These are phyloP conservation scores for Ischnura elegans DNA, from an alignment of 2,888 invertebrate genomes.

Conservation along the genomic window DNA sequence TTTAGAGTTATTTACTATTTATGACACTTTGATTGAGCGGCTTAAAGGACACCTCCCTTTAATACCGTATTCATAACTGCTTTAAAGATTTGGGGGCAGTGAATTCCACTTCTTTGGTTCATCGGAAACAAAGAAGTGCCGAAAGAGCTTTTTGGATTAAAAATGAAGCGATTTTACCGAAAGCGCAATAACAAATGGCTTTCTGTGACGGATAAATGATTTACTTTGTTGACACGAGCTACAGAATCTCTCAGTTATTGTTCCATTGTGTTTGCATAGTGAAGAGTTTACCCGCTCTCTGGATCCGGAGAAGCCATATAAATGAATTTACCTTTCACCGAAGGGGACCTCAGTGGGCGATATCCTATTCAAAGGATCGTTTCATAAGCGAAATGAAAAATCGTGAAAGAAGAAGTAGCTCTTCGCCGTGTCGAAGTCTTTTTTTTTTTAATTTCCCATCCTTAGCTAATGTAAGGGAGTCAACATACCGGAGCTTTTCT, in stretches of 20 bases:
- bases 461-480: background rate
- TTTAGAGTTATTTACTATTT: background rate
- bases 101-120: background rate
- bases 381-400: constrained; percentile 11
- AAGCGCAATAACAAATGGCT: background rate
- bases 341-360: background rate
- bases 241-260: background rate
- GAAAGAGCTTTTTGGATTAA: background rate
- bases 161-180: background rate
- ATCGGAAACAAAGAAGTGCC: background rate
- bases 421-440: background rate
- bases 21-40: background rate
- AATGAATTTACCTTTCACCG: background rate
- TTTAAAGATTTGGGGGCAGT: background rate
- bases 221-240: background rate
- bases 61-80: background rate
- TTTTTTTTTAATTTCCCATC: background rate
- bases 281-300: background rate
- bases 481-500: background rate
- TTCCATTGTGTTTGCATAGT: constrained; percentile 43
- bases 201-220: background rate
- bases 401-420: background rate
- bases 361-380: background rate
- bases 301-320: background rate
- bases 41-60: background rate